Base-by-base conservation (phyloP, 2,888 invertebrate species). In the Boloria selene region DNA sequence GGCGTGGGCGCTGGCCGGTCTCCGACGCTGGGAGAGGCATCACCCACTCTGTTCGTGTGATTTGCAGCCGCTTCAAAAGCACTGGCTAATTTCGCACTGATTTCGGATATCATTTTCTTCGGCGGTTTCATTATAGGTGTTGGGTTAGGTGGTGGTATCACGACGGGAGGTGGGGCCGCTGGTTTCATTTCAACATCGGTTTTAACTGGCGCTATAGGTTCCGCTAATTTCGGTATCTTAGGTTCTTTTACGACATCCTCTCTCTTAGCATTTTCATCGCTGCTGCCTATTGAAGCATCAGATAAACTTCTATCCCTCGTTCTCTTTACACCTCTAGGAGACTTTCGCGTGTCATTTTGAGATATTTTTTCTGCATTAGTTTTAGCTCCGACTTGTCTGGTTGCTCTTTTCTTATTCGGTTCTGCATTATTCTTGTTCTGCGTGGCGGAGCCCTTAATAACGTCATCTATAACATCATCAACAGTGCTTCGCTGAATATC, bases 391-490 rank as follows among this genome's bases (percentile, higher is more conserved):
- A 86, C 86, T 77, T 95, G 94, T 65, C 94, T 88, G 0, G 93
- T 88, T 4, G 94, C 93, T 74, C 94, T 86, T 70, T 94, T 91
- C 68, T 93, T 93, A 63, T 83, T 86, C 0, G 74, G 56, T 22
- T 87, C 86, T 66, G 83, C 86, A 17, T 68, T 84, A 31, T 68
- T 68, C 74, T 78, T 91, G 74, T 44, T 81, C 55, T 76, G 77
- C 14, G 70, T 79, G 7, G 78, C 75, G 0, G 94, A 88, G 67
- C 96, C 96, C 73, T 96, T 95, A 1, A 97, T 95, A 0, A 97
- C 97, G 78, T 98, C 97, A 74, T 98, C 98, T 72, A 98, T 97
- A 14, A 96, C 94, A 75, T 97, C 97, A 80, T 98, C 98, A 13
- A 97, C 94, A 1, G 96, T 96, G 69, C 93, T 96, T 67, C 96